A percentile compares a stretch with the other conserved stretches of the same genome.
Evolutionary conservation across 2,888 invertebrate species (phyloP).

Genomic region (Ptychoptera albimana): DNA sequence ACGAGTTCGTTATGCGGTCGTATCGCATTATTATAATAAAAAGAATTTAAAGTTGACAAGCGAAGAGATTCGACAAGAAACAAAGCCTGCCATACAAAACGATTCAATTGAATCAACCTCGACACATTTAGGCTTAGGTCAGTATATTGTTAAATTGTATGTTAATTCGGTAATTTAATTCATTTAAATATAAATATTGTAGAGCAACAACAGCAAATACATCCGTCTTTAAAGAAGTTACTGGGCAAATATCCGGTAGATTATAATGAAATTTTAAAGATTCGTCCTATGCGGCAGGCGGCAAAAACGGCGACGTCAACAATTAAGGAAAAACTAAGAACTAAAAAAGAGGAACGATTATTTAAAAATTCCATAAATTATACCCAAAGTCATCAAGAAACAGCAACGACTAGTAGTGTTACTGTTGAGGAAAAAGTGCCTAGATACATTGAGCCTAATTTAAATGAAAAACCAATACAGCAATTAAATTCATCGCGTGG

Average conservation of each 20-base stretch:
- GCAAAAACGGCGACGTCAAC: slow-evolving; percentile 30
- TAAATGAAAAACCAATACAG: slow-evolving; percentile 25
- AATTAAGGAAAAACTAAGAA: slow-evolving; percentile 20
- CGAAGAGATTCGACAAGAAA: slow-evolving; percentile 21
- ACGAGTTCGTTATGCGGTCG: slow-evolving; percentile 39
- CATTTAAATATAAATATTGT: neutral
- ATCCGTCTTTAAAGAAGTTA: slow-evolving; percentile 60
- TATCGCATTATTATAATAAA: slow-evolving; percentile 42
- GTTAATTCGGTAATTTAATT: neutral
- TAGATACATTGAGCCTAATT: slow-evolving; percentile 30
- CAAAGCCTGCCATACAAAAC: slow-evolving; percentile 2
- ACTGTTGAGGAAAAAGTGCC: slow-evolving; percentile 14
- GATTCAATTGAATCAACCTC: neutral
- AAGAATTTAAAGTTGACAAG: slow-evolving; percentile 33
- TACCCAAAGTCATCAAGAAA: neutral
- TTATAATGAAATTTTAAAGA: slow-evolving; percentile 33
- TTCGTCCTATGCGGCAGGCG: slow-evolving; percentile 31
- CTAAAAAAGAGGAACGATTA: slow-evolving; percentile 21
- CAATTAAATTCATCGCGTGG: slow-evolving; percentile 34
- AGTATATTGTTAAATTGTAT: neutral
- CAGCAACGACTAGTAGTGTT: neutral
- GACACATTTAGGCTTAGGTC: neutral
- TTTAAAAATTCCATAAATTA: slow-evolving; percentile 17
- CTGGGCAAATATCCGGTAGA: slow-evolving; percentile 42
- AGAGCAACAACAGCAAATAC: slow-evolving; percentile 39